A percentile compares a stretch with the other conserved stretches of the same genome.
phyloP scores from a whole-genome alignment of 2,797 vertebrate genomes.

The Spea hammondii region DNA sequence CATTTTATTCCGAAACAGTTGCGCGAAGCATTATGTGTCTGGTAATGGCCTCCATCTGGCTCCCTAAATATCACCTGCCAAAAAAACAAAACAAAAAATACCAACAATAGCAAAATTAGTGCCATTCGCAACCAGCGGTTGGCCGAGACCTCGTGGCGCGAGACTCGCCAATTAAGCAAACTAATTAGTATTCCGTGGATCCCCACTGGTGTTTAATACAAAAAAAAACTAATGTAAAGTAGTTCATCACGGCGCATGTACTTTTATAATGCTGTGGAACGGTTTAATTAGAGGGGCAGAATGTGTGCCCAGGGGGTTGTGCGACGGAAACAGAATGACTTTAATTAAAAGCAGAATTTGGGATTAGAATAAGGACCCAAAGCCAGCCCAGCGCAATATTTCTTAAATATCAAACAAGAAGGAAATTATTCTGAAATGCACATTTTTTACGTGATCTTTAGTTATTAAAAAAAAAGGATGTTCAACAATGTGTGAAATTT shows the following conservation, averaged over 20 bases:
- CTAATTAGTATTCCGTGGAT: slow-evolving; percentile 56
- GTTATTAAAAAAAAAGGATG: too few species aligned
- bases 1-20: slow-evolving; percentile 42
- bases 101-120: slow-evolving; percentile 48
- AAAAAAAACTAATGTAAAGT: slow-evolving; percentile 53
- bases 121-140: slow-evolving; percentile 46
- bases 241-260: slow-evolving; percentile 49
- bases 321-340: slow-evolving; percentile 39
- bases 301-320: slow-evolving; percentile 31
- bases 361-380: background rate
- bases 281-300: slow-evolving; percentile 57
- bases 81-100: slow-evolving; percentile 18
- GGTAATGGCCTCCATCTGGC: slow-evolving; percentile 56
- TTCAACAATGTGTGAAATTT: too few species aligned
- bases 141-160: slow-evolving; percentile 31
- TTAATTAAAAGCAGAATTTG: slow-evolving; percentile 42
- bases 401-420: background rate
- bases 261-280: slow-evolving; percentile 50
- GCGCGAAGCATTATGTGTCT: slow-evolving; percentile 36
- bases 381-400: background rate
- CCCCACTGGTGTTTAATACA: slow-evolving; percentile 56
- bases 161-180: slow-evolving; percentile 55
- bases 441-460: too few species aligned
- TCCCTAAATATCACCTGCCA: slow-evolving; percentile 53
- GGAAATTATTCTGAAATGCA: too few species aligned